Evolutionary conservation across 2,113 vertebrate species (phyloP), one percentile per base, ranked within the genome.

Genomic region (Oxyura jamaicensis): DNA sequence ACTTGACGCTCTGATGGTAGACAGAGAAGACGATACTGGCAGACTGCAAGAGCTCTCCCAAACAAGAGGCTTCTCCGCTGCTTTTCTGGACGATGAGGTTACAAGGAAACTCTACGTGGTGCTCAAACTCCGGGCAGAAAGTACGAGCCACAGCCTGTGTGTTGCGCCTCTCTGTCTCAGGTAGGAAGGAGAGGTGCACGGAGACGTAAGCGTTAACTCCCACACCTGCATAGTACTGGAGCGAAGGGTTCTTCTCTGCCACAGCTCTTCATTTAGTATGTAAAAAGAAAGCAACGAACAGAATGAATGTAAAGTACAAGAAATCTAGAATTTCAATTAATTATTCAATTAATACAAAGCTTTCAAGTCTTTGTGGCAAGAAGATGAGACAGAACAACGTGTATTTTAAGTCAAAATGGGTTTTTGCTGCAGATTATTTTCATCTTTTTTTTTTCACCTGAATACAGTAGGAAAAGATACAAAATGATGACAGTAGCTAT

Each of bases 51-150:
- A 99, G 95, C 36, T 99, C 99, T 33, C 98, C 99, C 88, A 99
- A 97, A 91, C 98, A 99, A 95, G 98, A 97, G 50, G 97, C 91
- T 94, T 99, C 98, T 72, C 99, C 99, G 1, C 78, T 97, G 78
- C 98, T 98, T 81, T 97, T 98, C 90, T 98, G 98, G 39, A 97
- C 33, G 29, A 98, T 52, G 76, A 99, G 97, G 23, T 97, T 94
- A 93, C 99, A 99, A 2, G 98, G 96, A 55, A 99, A 97, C 89
- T 99, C 98, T 0, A 97, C 2, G 16, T 97, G 98, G 60, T 99
- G 98, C 88, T 98, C 97, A 8, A 99, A 99, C 75, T 99, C 98
- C 0, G 99, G 99, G 95, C 98, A 99, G 97, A 99, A 99, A 16
- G 98, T 97, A 68, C 95, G 95, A 83, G 98, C 98, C 44, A 98